Conservation (phyloP, 1,140 invertebrate genomes). For the Nasonia giraulti region DNA sequence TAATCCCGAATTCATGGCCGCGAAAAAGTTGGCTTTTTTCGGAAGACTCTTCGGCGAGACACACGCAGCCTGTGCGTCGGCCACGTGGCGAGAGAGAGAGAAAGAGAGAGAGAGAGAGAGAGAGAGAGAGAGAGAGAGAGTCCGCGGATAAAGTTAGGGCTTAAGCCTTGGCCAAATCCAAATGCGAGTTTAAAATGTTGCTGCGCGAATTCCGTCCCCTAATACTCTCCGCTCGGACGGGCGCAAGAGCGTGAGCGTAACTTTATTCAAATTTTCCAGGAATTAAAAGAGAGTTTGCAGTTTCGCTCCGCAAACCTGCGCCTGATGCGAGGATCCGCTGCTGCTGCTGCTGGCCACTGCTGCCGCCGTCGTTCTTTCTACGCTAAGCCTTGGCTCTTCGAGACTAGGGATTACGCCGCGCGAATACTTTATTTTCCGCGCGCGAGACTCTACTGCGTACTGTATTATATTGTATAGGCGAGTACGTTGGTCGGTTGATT, state of each 20-base stretch:
- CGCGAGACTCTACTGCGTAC: too few relatives aligned
- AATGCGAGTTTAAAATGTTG: slow-evolving; percentile 67
- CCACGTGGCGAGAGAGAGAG: slow-evolving; percentile 55
- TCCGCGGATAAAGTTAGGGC: slow-evolving; percentile 61
- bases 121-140: too few relatives aligned
- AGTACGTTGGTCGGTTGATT: neutral
- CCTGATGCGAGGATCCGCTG: slow-evolving; percentile 32
- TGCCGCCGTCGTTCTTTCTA: slow-evolving; percentile 28
- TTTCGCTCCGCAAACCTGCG: slow-evolving; percentile 37
- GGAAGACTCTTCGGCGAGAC: neutral
- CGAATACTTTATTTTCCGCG: slow-evolving; percentile 32
- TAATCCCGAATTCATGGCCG: neutral
- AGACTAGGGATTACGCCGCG: slow-evolving; percentile 37
- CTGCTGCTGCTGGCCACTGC: neutral
- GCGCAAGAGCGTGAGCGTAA: slow-evolving; percentile 50
- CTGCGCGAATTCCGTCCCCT: slow-evolving; percentile 52
- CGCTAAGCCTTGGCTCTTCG: neutral
- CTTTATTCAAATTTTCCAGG: slow-evolving; percentile 67
- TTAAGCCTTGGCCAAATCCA: slow-evolving; percentile 61
- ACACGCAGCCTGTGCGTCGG: slow-evolving; percentile 46
- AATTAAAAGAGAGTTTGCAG: slow-evolving; percentile 70
- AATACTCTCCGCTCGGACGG: slow-evolving; percentile 58
- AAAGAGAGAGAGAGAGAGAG: too few relatives aligned
- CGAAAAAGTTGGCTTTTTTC: neutral
- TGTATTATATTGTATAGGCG: too few relatives aligned